phyloP scores from a whole-genome alignment of 2,113 vertebrate genomes.

The Dicerorhinus sumatrensis region DNA sequence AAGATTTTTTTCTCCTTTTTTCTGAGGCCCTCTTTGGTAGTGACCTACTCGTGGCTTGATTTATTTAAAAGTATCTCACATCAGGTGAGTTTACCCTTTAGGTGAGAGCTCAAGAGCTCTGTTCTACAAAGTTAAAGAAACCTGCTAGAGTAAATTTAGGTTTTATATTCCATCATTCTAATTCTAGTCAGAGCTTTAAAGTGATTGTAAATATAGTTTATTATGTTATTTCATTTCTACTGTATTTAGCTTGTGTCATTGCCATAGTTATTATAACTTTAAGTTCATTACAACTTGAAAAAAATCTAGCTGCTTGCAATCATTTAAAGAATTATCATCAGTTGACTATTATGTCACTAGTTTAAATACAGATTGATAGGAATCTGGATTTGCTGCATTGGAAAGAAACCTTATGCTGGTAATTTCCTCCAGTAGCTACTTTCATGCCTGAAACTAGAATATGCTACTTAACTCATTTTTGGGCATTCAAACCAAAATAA shows the following conservation, averaged over 20 bases:
- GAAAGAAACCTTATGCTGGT: background rate
- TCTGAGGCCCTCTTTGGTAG: background rate
- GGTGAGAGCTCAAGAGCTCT: background rate
- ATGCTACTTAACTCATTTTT: background rate
- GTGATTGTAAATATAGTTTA: background rate
- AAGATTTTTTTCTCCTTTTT: background rate
- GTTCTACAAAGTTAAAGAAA: conserved; percentile 6
- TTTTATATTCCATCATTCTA: background rate
- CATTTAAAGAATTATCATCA: background rate
- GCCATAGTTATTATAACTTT: background rate
- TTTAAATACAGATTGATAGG: background rate
- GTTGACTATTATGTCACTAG: background rate
- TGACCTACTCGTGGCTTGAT: background rate
- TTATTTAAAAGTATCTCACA: background rate
- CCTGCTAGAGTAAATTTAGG: background rate
- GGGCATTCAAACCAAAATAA: conserved; percentile 17
- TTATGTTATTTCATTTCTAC: conserved; percentile 38
- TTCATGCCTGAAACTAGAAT: conserved; percentile 4
- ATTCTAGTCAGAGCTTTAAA: background rate
- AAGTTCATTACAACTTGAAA: background rate
- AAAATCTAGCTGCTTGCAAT: background rate
- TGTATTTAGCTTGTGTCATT: background rate
- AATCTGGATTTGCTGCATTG: background rate
- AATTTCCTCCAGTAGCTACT: background rate
- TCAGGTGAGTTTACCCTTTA: background rate